Conservation (phyloP, 2,888 invertebrate species). For the Acrobasis consociella region DNA sequence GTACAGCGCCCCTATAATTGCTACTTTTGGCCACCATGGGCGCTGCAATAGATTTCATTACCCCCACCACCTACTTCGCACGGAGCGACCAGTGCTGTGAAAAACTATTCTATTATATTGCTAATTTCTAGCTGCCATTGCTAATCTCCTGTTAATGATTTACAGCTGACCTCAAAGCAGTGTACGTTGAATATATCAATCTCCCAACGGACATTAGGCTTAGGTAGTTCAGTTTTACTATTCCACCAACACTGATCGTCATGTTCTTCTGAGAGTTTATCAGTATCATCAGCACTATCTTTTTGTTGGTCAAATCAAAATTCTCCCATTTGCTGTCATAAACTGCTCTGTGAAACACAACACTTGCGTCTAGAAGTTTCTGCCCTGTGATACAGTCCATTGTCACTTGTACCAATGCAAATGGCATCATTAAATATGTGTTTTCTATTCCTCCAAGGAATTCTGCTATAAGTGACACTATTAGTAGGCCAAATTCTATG, state of each 20-base stretch:
- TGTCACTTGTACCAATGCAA: conserved; percentile 49
- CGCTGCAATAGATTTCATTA: too few relatives aligned
- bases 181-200: conserved; percentile 49
- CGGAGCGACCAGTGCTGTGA: too few relatives aligned
- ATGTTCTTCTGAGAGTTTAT: conserved; percentile 47
- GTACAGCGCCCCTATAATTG: too few relatives aligned
- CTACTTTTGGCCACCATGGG: too few relatives aligned
- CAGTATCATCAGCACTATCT: conserved; percentile 45
- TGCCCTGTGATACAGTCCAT: conserved; percentile 52
- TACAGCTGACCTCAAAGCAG: conserved; percentile 44
- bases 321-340: conserved; percentile 51
- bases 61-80: too few relatives aligned
- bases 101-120: too few relatives aligned
- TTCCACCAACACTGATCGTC: conserved; percentile 47
- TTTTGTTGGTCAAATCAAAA: conserved; percentile 45
- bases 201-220: conserved; percentile 44
- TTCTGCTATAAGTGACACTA: conserved; percentile 50
- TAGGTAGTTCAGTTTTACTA: conserved; percentile 42
- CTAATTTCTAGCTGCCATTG: too few relatives aligned
- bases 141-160: conserved; percentile 17
- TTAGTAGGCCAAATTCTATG: conserved; percentile 49
- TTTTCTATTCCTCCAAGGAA: conserved; percentile 59
- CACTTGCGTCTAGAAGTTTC: conserved; percentile 46
- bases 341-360: conserved; percentile 42
- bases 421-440: conserved; percentile 54